These are phyloP conservation scores for Drosophila aff. DNA, from an alignment of 1,140 invertebrate species.

Conservation along the genomic window DNA sequence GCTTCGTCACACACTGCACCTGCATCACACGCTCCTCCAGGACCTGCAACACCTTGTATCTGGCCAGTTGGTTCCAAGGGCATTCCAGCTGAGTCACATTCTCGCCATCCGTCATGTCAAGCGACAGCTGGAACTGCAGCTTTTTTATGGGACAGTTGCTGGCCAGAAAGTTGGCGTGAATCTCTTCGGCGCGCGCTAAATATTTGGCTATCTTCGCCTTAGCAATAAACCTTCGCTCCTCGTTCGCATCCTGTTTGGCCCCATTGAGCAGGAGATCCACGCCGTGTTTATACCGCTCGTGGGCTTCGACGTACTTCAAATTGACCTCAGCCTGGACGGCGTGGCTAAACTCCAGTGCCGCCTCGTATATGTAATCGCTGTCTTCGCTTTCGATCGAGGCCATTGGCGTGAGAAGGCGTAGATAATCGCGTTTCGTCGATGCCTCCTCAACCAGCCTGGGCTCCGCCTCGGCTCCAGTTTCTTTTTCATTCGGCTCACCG, in stretches of 20 bases:
- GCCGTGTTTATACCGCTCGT: constrained; percentile 85
- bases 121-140: constrained; percentile 71
- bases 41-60: constrained; percentile 86
- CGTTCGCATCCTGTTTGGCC: constrained; percentile 79
- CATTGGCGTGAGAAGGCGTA: constrained; percentile 75
- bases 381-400: constrained; percentile 82
- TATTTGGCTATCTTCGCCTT: constrained; percentile 84
- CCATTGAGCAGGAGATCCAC: constrained; percentile 85
- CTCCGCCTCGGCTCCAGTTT: background rate
- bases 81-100: constrained; percentile 64
- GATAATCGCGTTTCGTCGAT: constrained; percentile 49
- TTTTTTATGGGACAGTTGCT: constrained; percentile 37
- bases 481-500: constrained; percentile 3
- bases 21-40: constrained; percentile 85
- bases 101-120: constrained; percentile 63
- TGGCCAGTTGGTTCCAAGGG: constrained; percentile 85
- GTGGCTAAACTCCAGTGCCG: constrained; percentile 80
- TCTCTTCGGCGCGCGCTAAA: constrained; percentile 85
- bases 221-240: constrained; percentile 79
- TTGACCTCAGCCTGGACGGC: constrained; percentile 84
- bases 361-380: constrained; percentile 84
- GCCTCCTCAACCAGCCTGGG: background rate
- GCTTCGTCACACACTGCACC: constrained; percentile 85
- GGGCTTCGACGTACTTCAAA: constrained; percentile 85
- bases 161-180: constrained; percentile 76